These are phyloP conservation scores for Margarornis squamiger DNA, from an alignment of 2,797 vertebrate species.

Conservation along the genomic window DNA sequence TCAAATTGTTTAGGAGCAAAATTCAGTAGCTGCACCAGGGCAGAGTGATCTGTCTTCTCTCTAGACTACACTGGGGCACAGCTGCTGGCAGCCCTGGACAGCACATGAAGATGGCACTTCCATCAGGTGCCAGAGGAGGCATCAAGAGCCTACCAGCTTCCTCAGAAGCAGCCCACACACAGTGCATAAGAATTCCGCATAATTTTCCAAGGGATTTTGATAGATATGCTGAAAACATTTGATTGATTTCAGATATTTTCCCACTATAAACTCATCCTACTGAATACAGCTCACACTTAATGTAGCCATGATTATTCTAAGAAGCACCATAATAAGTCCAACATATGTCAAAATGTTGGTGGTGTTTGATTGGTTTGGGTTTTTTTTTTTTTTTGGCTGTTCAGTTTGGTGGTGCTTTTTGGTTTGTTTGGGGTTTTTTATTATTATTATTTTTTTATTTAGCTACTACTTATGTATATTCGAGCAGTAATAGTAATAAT, in stretches of 20 bases:
- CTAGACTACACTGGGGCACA: background rate
- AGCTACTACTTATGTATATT: background rate
- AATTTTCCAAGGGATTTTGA: background rate
- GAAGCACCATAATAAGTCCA: background rate
- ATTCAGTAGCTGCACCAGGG: background rate
- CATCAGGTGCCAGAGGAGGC: background rate
- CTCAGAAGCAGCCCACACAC: background rate
- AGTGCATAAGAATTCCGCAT: background rate
- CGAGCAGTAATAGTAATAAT: background rate
- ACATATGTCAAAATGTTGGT: accelerated
- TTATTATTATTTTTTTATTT: background rate
- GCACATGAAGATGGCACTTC: accelerated
- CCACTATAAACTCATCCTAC: background rate
- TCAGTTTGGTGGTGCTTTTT: background rate
- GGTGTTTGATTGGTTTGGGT: background rate
- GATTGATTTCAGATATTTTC: background rate
- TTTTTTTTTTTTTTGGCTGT: background rate
- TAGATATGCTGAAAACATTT: background rate
- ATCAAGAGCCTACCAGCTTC: background rate
- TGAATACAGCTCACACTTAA: background rate
- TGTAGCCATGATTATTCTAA: background rate
- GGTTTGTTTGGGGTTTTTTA: background rate
- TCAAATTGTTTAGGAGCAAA: background rate
- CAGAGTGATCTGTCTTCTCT: background rate
- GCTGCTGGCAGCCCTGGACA: background rate